Conservation (phyloP, 2,888 invertebrate genomes). For the Lochmaea crataegi region DNA sequence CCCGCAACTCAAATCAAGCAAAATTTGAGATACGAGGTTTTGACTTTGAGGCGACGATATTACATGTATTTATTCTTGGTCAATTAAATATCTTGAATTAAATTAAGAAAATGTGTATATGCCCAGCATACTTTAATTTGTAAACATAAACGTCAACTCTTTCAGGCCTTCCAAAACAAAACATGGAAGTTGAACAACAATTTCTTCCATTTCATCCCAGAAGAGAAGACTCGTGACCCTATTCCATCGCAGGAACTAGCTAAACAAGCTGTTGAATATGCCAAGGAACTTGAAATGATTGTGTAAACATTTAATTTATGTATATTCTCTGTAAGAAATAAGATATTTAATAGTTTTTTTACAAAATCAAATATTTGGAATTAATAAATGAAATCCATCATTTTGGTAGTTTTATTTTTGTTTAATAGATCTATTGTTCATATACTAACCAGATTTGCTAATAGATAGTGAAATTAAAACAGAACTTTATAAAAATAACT, state of each 20-base stretch:
- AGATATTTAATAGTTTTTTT: not conserved
- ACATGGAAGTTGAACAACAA: conserved; percentile 85
- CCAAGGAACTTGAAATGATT: conserved; percentile 98
- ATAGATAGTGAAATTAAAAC: too few species aligned
- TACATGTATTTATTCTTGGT: too few species aligned
- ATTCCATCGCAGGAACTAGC: conserved; percentile 93
- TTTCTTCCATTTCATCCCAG: conserved; percentile 84
- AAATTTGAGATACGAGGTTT: too few species aligned
- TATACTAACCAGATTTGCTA: too few species aligned
- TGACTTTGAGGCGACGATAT: too few species aligned
- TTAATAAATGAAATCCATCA: not conserved
- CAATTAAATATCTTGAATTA: too few species aligned
- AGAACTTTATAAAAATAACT: not conserved
- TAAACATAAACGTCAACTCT: conserved; percentile 13
- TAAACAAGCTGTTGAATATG: conserved; percentile 95
- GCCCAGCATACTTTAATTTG: not conserved
- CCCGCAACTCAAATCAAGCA: too few species aligned
- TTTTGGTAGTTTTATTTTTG: not conserved
- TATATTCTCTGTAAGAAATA: conserved; percentile 26
- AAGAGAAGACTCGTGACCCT: conserved; percentile 79
- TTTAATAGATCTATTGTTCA: not conserved
- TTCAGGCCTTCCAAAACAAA: conserved; percentile 68
- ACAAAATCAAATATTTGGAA: not conserved
- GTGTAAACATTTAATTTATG: conserved; percentile 73
- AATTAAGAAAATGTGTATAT: not conserved